phyloP scores from a whole-genome alignment of 2,888 invertebrate species.

The Adela reaumurella region DNA sequence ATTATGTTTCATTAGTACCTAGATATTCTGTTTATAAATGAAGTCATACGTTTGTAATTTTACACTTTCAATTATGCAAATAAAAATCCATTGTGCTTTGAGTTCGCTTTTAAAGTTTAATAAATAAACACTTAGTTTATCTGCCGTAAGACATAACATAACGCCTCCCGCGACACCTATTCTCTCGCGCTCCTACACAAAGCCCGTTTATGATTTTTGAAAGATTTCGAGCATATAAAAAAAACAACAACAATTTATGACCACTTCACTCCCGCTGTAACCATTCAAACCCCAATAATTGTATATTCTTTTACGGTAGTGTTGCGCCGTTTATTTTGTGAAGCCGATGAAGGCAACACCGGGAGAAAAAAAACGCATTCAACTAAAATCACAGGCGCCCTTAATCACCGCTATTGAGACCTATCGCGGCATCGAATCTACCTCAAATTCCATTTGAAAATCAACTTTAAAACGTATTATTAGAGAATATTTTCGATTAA shows the following conservation, averaged over 20 bases:
- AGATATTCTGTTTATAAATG: too few relatives aligned
- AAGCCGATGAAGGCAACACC: slow-evolving; percentile 40
- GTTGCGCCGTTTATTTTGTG: slow-evolving; percentile 44
- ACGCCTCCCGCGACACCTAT: slow-evolving; percentile 30
- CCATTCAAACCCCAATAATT: slow-evolving; percentile 55
- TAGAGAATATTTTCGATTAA: slow-evolving; percentile 31
- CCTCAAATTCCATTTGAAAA: slow-evolving; percentile 34
- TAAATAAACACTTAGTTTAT: slow-evolving; percentile 33
- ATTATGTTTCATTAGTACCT: too few relatives aligned
- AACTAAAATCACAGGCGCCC: slow-evolving; percentile 56
- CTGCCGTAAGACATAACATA: slow-evolving; percentile 22
- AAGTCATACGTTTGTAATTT: too few relatives aligned
- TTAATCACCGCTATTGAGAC: slow-evolving; percentile 57
- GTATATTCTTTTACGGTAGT: slow-evolving; percentile 58
- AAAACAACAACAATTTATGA: slow-evolving; percentile 53
- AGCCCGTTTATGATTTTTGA: slow-evolving; percentile 45
- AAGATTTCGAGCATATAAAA: slow-evolving; percentile 40
- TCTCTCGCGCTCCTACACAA: slow-evolving; percentile 31
- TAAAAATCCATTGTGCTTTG: too few relatives aligned
- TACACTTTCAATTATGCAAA: too few relatives aligned
- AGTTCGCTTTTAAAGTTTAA: slow-evolving; percentile 24
- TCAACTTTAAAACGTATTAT: slow-evolving; percentile 38
- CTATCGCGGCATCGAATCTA: slow-evolving; percentile 51
- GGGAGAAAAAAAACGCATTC: slow-evolving; percentile 42
- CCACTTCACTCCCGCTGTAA: slow-evolving; percentile 55